Evolutionary conservation across 2,113 vertebrate genomes (phyloP), one percentile per base, ranked within the genome.

Genomic region (Caracal caracal): DNA sequence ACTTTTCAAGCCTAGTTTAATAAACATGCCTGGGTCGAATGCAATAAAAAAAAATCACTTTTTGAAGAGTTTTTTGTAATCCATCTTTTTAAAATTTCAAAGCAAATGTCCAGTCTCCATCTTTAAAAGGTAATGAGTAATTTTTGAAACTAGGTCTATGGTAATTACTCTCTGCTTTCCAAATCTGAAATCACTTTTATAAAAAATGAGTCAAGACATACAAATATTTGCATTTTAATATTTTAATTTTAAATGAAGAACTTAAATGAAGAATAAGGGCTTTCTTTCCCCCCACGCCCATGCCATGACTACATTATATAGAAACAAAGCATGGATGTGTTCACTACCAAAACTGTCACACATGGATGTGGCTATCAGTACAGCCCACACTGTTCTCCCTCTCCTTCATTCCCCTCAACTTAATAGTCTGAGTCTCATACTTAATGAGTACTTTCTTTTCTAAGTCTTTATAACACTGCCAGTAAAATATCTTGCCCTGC

Each of bases 1-100:
- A 43, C 80, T 96, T 66, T 96, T 56, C 75, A 94, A 94, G 79
- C 83, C 22, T 87, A 90, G 30, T 35, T 94, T 56, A 93, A 70
- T 71, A 91, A 80, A 86, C 35, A 90, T 68, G 73, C 43, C 37
- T 88, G 30, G 24, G 9, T 86, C 63, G 92, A 86, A 75, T 79
- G n/a, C 16, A 92, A 75, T 84, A 93, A 83, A 56, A 19, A 91
- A n/a, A n/a, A 6, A 66, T 70, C 63, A n/a, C 8, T 94, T 94
- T 40, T 40, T 94, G 5, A 81, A 94, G 24, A 51, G 7, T 65
- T 88, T 88, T 88, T 90, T 35, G 76, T 47, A 59, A 88, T 71
- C 43, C 35, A 68, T 10, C 71, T 88, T 75, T 95, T 79, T 33
- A 2, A 56, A 88, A 61, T 82, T 88, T 71, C n/a, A 76, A n/a